phyloP scores from a whole-genome alignment of 64 coral and sea anemone species.

The Dendronephthya gigantea region DNA sequence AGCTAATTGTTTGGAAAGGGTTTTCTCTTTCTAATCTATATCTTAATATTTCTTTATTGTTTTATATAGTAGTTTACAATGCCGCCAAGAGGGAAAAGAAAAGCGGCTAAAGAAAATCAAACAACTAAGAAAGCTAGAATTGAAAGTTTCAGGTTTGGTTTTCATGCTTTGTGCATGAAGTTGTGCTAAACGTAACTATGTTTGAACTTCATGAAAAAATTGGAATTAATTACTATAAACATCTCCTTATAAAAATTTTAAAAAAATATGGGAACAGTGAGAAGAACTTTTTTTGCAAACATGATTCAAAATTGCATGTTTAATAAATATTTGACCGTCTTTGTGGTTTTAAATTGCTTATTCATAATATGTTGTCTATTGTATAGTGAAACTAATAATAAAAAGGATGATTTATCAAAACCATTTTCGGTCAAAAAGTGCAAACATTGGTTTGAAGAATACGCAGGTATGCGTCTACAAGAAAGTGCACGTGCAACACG shows the following conservation, averaged over 20 bases:
- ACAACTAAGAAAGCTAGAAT: background rate
- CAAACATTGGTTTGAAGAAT: conserved; percentile 59
- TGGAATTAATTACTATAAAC: background rate
- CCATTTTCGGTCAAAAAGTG: conserved; percentile 59
- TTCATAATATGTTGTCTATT: background rate
- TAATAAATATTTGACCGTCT: background rate
- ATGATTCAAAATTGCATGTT: too few species aligned
- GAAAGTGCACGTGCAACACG: background rate
- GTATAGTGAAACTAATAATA: conserved; percentile 7
- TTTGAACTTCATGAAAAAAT: background rate
- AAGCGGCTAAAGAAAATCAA: background rate
- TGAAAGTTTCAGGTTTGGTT: background rate
- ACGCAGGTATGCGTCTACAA: too few species aligned
- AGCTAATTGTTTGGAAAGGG: background rate
- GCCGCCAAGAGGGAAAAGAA: conserved; percentile 15
- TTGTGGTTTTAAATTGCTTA: background rate
- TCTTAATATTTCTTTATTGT: background rate
- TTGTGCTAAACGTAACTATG: too few species aligned
- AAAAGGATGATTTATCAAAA: conserved; percentile 49
- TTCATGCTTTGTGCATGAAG: background rate
- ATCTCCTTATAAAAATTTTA: background rate
- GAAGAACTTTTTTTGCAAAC: background rate
- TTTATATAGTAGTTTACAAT: background rate
- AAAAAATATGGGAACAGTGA: background rate
- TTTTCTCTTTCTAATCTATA: background rate